Conservation (phyloP, 2,113 vertebrate genomes). For the Motacilla tschutschensis region DNA sequence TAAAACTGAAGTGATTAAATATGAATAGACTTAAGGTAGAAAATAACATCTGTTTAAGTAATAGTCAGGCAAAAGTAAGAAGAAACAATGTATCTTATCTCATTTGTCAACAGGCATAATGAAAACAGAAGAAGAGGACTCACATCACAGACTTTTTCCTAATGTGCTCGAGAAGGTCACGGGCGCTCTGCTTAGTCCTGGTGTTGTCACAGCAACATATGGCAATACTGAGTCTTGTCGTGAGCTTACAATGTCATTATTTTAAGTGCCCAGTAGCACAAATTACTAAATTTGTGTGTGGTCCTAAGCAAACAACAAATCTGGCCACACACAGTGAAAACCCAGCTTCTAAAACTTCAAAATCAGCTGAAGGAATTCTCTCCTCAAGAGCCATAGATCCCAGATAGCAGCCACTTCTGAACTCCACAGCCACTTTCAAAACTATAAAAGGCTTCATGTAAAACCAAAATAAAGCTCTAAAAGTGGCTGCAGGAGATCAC, state of each 20-base stretch:
- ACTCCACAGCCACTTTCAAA: constrained; percentile 51
- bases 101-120: not conserved
- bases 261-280: constrained; percentile 54
- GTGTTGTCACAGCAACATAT: not conserved
- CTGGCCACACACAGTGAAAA: constrained; percentile 55
- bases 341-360: constrained; percentile 43
- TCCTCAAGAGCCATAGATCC: constrained; percentile 49
- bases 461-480: constrained; percentile 54
- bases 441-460: constrained; percentile 48
- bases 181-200: not conserved
- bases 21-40: not conserved
- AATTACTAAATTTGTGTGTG: constrained; percentile 48
- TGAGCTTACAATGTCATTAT: not conserved
- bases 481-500: constrained; percentile 57
- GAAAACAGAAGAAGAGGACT: not conserved
- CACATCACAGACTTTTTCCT: not conserved
- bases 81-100: not conserved
- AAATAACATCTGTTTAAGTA: not conserved
- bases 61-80: not conserved
- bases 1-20: constrained; percentile 29
- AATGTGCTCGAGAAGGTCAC: not conserved
- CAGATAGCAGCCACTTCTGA: constrained; percentile 55
- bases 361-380: constrained; percentile 49
- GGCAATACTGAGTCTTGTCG: not conserved
- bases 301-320: constrained; percentile 55